These are phyloP conservation scores for Mesembrinibis cayennensis DNA, from an alignment of 2,113 vertebrate genomes.

Conservation along the genomic window DNA sequence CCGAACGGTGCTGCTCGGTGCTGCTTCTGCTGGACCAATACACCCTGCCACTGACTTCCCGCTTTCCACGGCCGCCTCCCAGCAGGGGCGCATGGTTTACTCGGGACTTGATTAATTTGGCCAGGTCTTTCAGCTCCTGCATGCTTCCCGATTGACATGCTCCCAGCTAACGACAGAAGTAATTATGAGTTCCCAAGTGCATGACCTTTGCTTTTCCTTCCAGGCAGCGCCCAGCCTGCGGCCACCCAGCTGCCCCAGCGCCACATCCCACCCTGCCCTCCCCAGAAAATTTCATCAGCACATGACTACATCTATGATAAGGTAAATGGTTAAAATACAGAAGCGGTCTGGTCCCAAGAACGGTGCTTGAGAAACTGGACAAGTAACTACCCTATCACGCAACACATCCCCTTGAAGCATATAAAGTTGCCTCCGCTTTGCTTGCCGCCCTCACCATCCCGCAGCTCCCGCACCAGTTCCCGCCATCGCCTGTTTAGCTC, in stretches of 20 bases:
- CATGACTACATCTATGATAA: not conserved
- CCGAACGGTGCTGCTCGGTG: not conserved
- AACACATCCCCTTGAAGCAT: not conserved
- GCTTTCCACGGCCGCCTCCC: not conserved
- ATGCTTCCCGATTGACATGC: fast-evolving
- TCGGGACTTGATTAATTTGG: not conserved
- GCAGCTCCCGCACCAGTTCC: not conserved
- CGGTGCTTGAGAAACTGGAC: not conserved
- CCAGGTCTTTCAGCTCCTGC: not conserved
- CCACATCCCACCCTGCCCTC: not conserved
- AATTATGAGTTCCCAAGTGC: not conserved
- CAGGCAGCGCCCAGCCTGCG: not conserved
- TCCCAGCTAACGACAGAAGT: not conserved
- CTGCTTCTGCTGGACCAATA: not conserved
- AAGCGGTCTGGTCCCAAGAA: not conserved
- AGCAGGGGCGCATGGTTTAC: not conserved
- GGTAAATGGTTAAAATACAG: not conserved
- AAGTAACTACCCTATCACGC: not conserved
- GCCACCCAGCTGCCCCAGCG: not conserved
- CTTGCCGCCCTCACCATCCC: not conserved
- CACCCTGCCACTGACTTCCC: not conserved
- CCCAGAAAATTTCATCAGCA: not conserved
- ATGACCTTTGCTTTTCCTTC: not conserved
- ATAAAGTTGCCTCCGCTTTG: not conserved
- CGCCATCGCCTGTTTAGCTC: not conserved